A percentile compares a stretch with the other conserved stretches of the same genome.
Conservation (phyloP, 2,797 vertebrate species). For the Trematomus bernacchii region DNA sequence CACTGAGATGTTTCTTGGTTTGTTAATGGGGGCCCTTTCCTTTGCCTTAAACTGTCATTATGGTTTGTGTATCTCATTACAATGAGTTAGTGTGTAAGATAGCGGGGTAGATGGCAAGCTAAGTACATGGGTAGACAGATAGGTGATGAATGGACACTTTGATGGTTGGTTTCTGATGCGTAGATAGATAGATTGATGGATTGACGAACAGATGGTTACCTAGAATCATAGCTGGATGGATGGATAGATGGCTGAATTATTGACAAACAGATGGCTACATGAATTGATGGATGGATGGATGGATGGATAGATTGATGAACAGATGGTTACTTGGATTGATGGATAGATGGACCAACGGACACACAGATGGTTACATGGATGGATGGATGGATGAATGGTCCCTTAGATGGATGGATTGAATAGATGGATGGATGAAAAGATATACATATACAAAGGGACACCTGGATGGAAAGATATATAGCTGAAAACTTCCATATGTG, state of each 20-base stretch:
- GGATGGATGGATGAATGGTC: background rate
- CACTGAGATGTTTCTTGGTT: conserved; percentile 47
- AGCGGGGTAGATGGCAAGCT: background rate
- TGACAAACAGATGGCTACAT: background rate
- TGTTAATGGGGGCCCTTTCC: conserved; percentile 47
- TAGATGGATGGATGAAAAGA: background rate
- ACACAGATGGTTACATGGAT: background rate
- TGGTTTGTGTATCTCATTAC: conserved; percentile 23
- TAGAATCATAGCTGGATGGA: background rate
- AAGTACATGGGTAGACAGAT: background rate
- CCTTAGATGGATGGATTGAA: background rate
- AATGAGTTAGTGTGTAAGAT: conserved; percentile 10
- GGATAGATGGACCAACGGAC: background rate
- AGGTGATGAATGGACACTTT: background rate
- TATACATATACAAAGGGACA: too few relatives aligned
- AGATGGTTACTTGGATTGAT: background rate
- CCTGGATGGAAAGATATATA: background rate
- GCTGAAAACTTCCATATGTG: background rate
- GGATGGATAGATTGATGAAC: background rate
- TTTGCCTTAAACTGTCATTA: conserved; percentile 53
- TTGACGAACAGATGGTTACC: background rate
- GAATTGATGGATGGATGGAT: background rate
- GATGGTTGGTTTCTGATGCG: background rate
- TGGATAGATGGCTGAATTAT: conserved; percentile 10
- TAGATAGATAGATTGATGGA: conserved; percentile 5